Percentiles rank a stretch among this genome's conserved stretches.
These are phyloP conservation scores for Penaeus monodon DNA, from an alignment of 2,888 invertebrate species.

Conservation along the genomic window DNA sequence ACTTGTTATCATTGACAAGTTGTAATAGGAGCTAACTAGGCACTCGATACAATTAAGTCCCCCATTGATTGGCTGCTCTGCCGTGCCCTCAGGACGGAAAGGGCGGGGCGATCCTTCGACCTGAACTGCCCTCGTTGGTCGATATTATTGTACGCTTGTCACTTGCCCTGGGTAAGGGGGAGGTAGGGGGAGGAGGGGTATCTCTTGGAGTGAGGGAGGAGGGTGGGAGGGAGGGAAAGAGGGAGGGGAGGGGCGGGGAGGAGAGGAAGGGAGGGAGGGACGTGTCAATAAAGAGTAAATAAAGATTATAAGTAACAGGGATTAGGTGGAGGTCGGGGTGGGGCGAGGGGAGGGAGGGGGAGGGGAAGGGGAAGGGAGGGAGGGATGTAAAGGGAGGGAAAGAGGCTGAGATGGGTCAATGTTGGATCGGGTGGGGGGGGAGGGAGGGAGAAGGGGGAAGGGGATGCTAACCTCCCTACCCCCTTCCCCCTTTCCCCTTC, in stretches of 20 bases:
- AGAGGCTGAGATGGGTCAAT: not conserved
- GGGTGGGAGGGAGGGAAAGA: not conserved
- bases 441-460: not conserved
- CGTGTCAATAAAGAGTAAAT: not conserved
- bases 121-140: no score
- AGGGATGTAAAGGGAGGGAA: not conserved
- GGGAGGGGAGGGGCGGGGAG: not conserved
- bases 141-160: no score
- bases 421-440: not conserved
- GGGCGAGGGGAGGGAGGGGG: not conserved
- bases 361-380: not conserved
- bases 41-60: no score
- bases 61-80: no score
- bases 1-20: no score
- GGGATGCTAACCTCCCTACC: no score
- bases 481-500: no score
- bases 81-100: no score
- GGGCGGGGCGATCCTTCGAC: no score
- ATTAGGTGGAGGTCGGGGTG: not conserved
- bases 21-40: no score
- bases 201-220: not conserved
- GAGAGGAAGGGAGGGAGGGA: not conserved
- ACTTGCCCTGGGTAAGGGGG: no score
- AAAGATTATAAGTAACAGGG: not conserved
- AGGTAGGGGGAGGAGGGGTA: no score